phyloP scores from a whole-genome alignment of 2,113 vertebrate species.

The Zapornia atra region DNA sequence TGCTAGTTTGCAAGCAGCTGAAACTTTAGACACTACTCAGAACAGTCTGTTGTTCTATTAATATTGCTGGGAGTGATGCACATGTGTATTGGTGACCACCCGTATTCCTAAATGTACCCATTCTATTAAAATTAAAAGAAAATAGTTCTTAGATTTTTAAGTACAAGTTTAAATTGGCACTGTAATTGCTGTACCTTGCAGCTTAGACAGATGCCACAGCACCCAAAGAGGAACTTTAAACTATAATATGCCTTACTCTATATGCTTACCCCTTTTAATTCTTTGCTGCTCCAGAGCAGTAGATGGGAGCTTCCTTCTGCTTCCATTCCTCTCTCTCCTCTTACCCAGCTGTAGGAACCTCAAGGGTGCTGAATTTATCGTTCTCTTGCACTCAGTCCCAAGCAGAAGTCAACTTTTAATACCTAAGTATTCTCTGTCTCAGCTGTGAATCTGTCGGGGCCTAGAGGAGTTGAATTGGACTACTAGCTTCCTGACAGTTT shows the following conservation, averaged over 20 bases:
- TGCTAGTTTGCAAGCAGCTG: constrained; percentile 16
- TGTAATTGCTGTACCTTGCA: neutral
- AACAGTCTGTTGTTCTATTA: neutral
- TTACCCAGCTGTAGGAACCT: neutral
- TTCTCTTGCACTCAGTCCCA: neutral
- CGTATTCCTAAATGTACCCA: neutral
- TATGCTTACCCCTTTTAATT: neutral
- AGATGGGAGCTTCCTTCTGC: neutral
- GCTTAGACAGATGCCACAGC: neutral
- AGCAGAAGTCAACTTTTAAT: neutral
- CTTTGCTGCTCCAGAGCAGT: neutral
- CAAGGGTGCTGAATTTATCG: neutral
- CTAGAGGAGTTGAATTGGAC: neutral
- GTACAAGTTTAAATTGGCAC: constrained; percentile 3
- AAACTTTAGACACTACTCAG: neutral
- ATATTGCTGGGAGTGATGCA: neutral
- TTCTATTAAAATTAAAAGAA: neutral
- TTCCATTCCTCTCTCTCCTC: neutral
- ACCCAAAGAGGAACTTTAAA: neutral
- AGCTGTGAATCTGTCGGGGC: neutral
- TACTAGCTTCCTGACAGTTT: neutral
- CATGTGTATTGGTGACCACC: neutral
- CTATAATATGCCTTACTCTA: neutral
- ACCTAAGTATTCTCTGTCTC: neutral
- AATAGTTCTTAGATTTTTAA: neutral